Evolutionary conservation across 2,797 vertebrate genomes (phyloP), one percentile per base, ranked within the genome.

Genomic region (Vultur gryphus): DNA sequence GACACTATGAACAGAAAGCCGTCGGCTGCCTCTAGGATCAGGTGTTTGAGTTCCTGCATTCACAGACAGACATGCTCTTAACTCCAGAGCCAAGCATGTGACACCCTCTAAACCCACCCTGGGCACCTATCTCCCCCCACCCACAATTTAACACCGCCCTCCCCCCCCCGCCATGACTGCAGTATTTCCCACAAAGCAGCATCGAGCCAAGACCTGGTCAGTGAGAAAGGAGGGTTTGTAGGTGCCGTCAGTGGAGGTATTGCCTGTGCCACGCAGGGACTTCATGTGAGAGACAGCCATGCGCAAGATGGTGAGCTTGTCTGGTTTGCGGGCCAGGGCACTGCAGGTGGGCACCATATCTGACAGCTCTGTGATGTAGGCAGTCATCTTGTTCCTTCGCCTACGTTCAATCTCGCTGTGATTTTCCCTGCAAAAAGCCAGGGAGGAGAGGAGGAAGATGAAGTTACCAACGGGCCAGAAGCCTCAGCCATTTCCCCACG

Each of bases 211-310:
- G 97, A 99, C 99, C 99, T 99, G 99, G 96, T 99, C 99, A 2
- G 99, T 99, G 96, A 99, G 99, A 88, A 99, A 99, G 51, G 99
- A 99, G 0, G 99, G 99, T 89, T 99, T 99, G 97, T 99, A 99
- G 17, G 99, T 98, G 88, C 99, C 99, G 3, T 99, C 99, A 0
- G 99, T 97, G 48, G 98, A 98, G 39, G 99, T 99, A 95, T 98
- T 99, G 92, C 99, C 99, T 0, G 98, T 99, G 67, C 99, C 99
- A 8, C 99, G 98, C 80, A 99, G 98, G 20, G 99, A 99, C 94
- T 99, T 99, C 99, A 99, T 99, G 97, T 99, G 99, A 5, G 99
- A 99, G 57, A 99, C 99, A 0, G 99, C 99, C 99, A 99, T 99
- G 92, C 99, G 99, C 90, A 99, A 97, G 94, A 99, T 99, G 90